A percentile compares a stretch with the other conserved stretches of the same genome.
Evolutionary conservation across 1,140 invertebrate species (phyloP).

Genomic region (Melitaea cinxia): DNA sequence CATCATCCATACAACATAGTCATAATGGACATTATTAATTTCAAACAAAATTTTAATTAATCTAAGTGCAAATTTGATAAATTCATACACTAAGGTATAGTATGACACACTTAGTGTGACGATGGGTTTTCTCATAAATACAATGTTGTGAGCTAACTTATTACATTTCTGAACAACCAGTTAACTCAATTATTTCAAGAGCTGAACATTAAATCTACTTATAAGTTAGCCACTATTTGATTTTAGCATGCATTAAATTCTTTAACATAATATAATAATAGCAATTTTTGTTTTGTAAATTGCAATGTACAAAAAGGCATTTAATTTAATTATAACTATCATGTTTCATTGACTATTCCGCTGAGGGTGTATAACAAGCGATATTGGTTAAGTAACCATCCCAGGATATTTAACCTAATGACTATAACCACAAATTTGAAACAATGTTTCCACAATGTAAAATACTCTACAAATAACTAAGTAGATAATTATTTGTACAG

Average conservation of each 20-base stretch:
- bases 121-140: constrained; percentile 18
- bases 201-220: background rate
- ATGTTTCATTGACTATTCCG: background rate
- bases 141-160: constrained; percentile 25
- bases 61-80: constrained; percentile 39
- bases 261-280: constrained; percentile 2
- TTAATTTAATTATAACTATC: background rate
- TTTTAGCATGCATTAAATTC: background rate
- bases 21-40: constrained; percentile 21
- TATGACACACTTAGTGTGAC: constrained; percentile 1
- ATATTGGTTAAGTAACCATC: constrained; percentile 58
- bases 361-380: constrained; percentile 29
- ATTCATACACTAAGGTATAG: constrained; percentile 21
- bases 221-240: background rate
- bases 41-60: constrained; percentile 35
- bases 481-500: constrained; percentile 76
- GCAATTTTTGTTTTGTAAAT: background rate
- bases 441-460: constrained; percentile 72
- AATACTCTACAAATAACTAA: constrained; percentile 78
- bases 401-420: constrained; percentile 66
- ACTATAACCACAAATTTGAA: constrained; percentile 67
- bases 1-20: constrained; percentile 37
- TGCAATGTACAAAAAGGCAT: background rate
- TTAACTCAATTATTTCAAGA: background rate
- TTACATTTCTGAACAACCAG: background rate